A percentile compares a stretch with the other conserved stretches of the same genome.
These are phyloP conservation scores for Seladonia tumulorum DNA, from an alignment of 2,888 invertebrate species.

Conservation along the genomic window DNA sequence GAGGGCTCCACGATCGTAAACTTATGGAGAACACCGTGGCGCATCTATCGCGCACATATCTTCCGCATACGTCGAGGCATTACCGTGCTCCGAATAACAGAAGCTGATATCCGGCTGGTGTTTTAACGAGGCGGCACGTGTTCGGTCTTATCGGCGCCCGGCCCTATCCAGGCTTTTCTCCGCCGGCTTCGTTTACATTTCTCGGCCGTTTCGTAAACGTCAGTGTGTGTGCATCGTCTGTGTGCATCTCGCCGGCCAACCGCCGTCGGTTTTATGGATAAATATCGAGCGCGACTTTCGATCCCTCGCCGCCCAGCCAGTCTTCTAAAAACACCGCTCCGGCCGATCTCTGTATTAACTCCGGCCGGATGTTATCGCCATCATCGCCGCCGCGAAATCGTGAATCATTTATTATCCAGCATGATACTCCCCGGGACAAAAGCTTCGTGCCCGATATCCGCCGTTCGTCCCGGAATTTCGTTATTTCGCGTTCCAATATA, in stretches of 20 bases:
- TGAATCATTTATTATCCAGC: constrained; percentile 8
- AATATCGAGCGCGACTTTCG: constrained; percentile 10
- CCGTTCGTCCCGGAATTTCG: not conserved
- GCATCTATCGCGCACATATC: no score
- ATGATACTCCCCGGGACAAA: not conserved
- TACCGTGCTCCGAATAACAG: constrained; percentile 1
- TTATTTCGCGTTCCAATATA: not conserved
- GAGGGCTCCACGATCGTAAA: not conserved
- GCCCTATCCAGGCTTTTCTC: constrained; percentile 26
- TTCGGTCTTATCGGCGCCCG: constrained; percentile 39
- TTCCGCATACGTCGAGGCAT: not conserved
- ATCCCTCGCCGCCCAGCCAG: not conserved
- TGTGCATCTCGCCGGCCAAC: not conserved
- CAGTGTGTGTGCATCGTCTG: not conserved
- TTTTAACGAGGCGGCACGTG: constrained; percentile 60
- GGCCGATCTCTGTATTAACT: constrained; percentile 8
- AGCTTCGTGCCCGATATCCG: not conserved
- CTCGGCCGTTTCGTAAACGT: constrained; percentile 45
- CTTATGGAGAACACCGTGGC: not conserved
- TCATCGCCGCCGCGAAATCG: not conserved
- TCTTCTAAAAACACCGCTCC: not conserved
- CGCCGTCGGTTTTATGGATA: not conserved
- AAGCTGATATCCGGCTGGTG: constrained; percentile 61
- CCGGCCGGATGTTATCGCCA: constrained; percentile 6
- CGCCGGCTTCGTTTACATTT: constrained; percentile 38